Percentiles rank a stretch among this genome's conserved stretches.
phyloP scores from a whole-genome alignment of 2,113 vertebrate genomes.

The Mungos mungo region DNA sequence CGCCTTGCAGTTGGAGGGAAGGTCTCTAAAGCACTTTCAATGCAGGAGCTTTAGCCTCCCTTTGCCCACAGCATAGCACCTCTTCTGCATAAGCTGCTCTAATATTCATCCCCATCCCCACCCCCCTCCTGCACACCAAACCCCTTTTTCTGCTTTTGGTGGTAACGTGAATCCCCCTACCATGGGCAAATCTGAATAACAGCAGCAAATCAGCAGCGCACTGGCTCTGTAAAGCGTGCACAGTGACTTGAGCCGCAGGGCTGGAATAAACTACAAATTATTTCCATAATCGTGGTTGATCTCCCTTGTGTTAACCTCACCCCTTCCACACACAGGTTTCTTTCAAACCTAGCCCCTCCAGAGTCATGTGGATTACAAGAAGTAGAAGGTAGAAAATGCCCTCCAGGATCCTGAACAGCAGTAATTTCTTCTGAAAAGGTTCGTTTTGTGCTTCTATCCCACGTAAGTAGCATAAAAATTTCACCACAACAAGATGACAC shows the following conservation, averaged over 20 bases:
- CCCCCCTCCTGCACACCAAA: constrained; percentile 5
- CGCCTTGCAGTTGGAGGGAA: constrained; percentile 36
- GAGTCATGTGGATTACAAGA: constrained; percentile 6
- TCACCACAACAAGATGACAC: constrained; percentile 36
- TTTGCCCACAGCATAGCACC: background rate
- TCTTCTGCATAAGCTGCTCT: background rate
- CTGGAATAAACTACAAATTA: constrained; percentile 64
- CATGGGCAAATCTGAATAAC: background rate
- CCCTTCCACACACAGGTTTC: constrained; percentile 47
- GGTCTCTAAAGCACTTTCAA: constrained; percentile 30
- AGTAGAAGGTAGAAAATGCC: constrained; percentile 47
- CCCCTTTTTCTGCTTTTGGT: constrained; percentile 41
- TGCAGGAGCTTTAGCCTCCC: background rate
- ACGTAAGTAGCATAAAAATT: constrained; percentile 51
- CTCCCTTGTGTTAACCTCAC: constrained; percentile 32
- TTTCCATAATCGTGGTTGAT: constrained; percentile 59
- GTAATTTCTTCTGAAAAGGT: constrained; percentile 67
- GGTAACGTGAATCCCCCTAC: background rate
- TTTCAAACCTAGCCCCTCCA: constrained; percentile 57
- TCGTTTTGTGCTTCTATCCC: constrained; percentile 60
- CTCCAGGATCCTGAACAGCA: constrained; percentile 49
- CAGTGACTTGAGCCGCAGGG: constrained; percentile 35
- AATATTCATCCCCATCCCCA: background rate
- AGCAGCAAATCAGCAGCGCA: background rate
- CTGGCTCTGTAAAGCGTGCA: background rate